These are phyloP conservation scores for Neelides folsomi DNA, from an alignment of 2,888 invertebrate species.

Conservation along the genomic window DNA sequence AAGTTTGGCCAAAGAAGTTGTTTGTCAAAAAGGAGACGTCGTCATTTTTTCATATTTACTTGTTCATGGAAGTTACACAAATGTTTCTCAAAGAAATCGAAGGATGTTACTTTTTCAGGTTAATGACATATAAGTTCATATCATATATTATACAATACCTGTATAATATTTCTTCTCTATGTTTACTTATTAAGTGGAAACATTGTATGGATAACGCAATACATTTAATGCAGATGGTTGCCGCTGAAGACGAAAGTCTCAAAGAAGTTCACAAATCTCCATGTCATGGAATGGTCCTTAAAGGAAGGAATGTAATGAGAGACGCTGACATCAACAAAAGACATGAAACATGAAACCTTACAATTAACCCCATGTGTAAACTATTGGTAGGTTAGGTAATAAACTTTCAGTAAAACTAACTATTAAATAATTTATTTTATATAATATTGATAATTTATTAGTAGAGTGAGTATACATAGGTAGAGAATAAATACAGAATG, in stretches of 20 bases:
- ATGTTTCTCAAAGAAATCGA: conserved; percentile 40
- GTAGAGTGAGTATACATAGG: too few relatives aligned
- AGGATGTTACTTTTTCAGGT: conserved; percentile 44
- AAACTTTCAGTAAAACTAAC: too few relatives aligned
- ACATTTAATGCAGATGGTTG: conserved; percentile 38
- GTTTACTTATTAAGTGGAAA: too few relatives aligned
- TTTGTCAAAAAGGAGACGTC: conserved; percentile 45
- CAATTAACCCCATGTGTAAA: too few relatives aligned
- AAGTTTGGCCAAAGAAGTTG: conserved; percentile 42
- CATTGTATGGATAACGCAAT: neutral
- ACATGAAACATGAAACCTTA: conserved; percentile 10
- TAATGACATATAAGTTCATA: neutral
- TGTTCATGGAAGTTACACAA: conserved; percentile 47
- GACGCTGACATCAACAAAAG: conserved; percentile 37
- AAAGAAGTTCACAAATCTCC: conserved; percentile 40
- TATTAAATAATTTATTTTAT: too few relatives aligned
- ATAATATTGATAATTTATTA: too few relatives aligned
- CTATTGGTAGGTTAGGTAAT: too few relatives aligned
- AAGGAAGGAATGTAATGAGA: conserved; percentile 41
- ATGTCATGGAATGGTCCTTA: conserved; percentile 45
- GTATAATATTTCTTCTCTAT: conserved; percentile 1
- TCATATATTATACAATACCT: neutral
- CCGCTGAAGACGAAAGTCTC: conserved; percentile 45
- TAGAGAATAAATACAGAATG: too few relatives aligned
- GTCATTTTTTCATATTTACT: conserved; percentile 48